Conservation (phyloP, 2,113 vertebrate genomes). For the Hypocryptadius cinnamomeus region DNA sequence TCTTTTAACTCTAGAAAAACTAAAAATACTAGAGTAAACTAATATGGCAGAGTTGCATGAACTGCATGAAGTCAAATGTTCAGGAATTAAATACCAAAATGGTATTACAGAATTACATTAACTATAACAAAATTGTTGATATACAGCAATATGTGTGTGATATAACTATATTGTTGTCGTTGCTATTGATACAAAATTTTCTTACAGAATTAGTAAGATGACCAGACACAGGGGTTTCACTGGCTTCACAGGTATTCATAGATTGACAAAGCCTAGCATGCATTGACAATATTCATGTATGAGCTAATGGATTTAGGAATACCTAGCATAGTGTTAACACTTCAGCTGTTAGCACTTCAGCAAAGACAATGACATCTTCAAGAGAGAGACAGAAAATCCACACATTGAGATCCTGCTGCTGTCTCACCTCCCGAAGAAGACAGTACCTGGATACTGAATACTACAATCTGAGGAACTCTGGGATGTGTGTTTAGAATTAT, state of each 20-base stretch:
- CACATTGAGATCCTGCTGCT: fast-evolving
- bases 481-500: neutral
- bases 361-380: neutral
- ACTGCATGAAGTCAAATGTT: neutral
- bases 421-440: neutral
- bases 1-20: neutral
- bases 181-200: neutral
- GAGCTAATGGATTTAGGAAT: neutral
- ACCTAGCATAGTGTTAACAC: neutral
- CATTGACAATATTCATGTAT: neutral
- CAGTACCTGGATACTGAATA: neutral
- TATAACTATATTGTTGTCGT: neutral
- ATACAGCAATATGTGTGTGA: neutral
- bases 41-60: neutral
- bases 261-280: neutral
- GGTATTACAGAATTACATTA: neutral
- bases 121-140: neutral
- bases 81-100: neutral
- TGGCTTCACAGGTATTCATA: neutral
- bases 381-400: neutral
- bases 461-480: neutral
- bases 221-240: neutral
- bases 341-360: neutral
- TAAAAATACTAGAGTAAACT: neutral
- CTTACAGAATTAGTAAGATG: neutral